Evolutionary conservation across 2,888 invertebrate genomes (phyloP).

Genomic region (Volucella inanis): DNA sequence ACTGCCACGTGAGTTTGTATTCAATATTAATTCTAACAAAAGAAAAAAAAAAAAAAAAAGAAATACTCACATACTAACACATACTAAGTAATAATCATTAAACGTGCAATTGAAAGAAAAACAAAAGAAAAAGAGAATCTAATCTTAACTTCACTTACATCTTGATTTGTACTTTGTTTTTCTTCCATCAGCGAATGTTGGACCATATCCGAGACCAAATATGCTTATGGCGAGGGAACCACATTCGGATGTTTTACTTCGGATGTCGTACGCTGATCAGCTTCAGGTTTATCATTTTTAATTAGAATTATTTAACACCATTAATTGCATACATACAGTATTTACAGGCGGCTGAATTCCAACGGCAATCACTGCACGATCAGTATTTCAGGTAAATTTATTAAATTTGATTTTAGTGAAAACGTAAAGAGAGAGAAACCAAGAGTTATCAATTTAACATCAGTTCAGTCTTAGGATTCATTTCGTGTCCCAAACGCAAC

Average conservation of each 20-base stretch:
- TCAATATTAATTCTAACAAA: conserved; percentile 76
- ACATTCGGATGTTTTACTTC: conserved; percentile 83
- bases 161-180: conserved; percentile 41
- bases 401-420: background rate
- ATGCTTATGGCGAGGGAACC: conserved; percentile 84
- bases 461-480: background rate
- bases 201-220: conserved; percentile 84
- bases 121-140: conserved; percentile 12
- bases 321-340: conserved; percentile 83
- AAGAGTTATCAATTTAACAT: no score
- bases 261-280: conserved; percentile 84
- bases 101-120: background rate
- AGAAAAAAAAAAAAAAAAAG: conserved; percentile 38
- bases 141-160: background rate
- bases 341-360: conserved; percentile 84
- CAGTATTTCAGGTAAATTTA: conserved; percentile 83
- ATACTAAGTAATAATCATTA: background rate
- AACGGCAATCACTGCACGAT: conserved; percentile 83
- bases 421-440: conserved; percentile 39
- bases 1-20: conserved; percentile 85
- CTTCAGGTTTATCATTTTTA: conserved; percentile 82
- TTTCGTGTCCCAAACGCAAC: background rate
- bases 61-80: conserved; percentile 8
- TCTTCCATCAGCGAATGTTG: conserved; percentile 82
- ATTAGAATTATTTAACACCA: conserved; percentile 79